phyloP scores from a whole-genome alignment of 2,797 vertebrate species.

The Luscinia megarhynchos region DNA sequence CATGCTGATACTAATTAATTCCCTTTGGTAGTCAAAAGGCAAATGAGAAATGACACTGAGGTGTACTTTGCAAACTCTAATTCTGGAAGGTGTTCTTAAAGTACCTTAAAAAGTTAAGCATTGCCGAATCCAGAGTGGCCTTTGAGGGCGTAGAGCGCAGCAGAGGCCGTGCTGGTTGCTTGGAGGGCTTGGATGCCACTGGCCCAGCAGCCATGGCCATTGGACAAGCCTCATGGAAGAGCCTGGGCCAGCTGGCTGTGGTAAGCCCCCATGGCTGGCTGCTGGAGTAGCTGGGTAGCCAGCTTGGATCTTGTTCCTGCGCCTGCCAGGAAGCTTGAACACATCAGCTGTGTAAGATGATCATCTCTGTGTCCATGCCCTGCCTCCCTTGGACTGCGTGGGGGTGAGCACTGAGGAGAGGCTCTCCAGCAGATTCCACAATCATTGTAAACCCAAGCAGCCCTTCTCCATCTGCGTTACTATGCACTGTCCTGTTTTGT shows the following conservation, averaged over 20 bases:
- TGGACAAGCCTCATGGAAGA: not conserved
- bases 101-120: not conserved
- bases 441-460: not conserved
- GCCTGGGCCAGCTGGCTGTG: not conserved
- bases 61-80: not conserved
- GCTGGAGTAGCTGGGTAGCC: accelerated
- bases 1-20: not conserved
- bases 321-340: accelerated
- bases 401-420: accelerated
- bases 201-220: accelerated
- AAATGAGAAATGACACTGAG: not conserved
- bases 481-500: not conserved
- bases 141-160: not conserved
- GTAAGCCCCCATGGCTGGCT: not conserved
- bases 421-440: not conserved
- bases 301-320: accelerated
- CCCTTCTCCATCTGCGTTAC: not conserved
- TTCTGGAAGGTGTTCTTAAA: not conserved
- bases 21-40: not conserved
- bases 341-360: not conserved
- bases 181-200: accelerated
- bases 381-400: accelerated
- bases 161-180: not conserved
- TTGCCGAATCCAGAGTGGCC: not conserved
- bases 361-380: not conserved